Evolutionary conservation across 2,797 vertebrate genomes (phyloP).

Genomic region (Phoeniculus purpureus): DNA sequence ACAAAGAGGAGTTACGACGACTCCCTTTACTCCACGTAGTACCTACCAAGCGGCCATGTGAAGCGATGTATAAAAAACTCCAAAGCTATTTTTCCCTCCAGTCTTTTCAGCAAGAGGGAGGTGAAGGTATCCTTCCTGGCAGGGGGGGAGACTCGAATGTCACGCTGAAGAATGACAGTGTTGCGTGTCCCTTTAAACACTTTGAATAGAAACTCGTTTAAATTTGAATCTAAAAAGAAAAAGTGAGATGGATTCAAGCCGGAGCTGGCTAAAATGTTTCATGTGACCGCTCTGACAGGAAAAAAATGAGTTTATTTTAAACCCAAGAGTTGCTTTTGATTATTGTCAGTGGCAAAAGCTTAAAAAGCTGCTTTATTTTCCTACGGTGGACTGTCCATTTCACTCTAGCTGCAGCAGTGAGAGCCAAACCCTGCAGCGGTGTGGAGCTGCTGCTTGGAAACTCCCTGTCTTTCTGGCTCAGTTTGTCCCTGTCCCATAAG

Average conservation of each 20-base stretch:
- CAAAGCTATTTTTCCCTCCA: background rate
- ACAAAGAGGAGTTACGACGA: slow-evolving; percentile 7
- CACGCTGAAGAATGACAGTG: background rate
- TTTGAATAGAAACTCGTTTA: slow-evolving; percentile 17
- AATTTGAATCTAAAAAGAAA: slow-evolving; percentile 51
- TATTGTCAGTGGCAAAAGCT: background rate
- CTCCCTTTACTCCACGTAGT: slow-evolving; percentile 9
- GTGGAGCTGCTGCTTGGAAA: background rate
- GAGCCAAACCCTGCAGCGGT: background rate
- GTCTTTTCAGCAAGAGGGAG: slow-evolving; percentile 15
- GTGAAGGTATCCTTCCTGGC: slow-evolving; percentile 24
- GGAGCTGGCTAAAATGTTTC: background rate
- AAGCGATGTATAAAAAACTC: background rate
- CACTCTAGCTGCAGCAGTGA: background rate
- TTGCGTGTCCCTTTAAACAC: slow-evolving; percentile 28
- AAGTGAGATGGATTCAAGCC: slow-evolving; percentile 11
- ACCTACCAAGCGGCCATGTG: background rate
- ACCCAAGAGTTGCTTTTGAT: background rate
- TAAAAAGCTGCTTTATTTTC: background rate
- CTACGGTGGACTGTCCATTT: background rate
- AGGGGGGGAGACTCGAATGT: slow-evolving; percentile 11
- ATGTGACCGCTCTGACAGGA: background rate
- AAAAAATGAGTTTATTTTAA: background rate
- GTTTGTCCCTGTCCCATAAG: background rate
- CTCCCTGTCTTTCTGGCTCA: background rate